Percentiles rank a stretch among this genome's conserved stretches.
These are phyloP conservation scores for Tenthredo livida DNA, from an alignment of 2,888 invertebrate genomes.

Conservation along the genomic window DNA sequence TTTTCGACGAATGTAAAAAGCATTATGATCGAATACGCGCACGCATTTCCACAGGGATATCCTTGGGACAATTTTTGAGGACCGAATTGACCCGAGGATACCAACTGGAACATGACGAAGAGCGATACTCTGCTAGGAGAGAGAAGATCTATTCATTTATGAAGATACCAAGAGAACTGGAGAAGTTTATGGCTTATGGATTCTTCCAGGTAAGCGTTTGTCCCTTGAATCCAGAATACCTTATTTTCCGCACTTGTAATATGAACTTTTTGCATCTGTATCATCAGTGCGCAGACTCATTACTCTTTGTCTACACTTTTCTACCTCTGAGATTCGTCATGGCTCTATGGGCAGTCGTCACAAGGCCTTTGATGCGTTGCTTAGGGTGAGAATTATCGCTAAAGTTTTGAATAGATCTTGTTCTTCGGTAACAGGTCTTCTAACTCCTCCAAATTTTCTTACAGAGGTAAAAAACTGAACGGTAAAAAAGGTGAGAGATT, in stretches of 20 bases:
- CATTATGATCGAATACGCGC: neutral
- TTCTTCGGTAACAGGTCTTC: neutral
- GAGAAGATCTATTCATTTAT: slow-evolving; percentile 98
- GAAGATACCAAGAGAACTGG: slow-evolving; percentile 95
- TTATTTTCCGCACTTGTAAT: neutral
- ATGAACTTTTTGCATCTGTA: slow-evolving; percentile 10
- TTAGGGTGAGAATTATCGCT: slow-evolving; percentile 81
- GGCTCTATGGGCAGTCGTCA: slow-evolving; percentile 90
- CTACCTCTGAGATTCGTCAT: slow-evolving; percentile 94
- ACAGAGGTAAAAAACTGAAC: slow-evolving; percentile 64
- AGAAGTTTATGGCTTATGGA: slow-evolving; percentile 95
- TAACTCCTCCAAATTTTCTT: slow-evolving; percentile 42
- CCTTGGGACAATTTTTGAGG: slow-evolving; percentile 84
- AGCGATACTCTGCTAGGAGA: slow-evolving; percentile 94
- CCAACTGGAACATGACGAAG: slow-evolving; percentile 96
- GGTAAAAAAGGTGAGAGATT: slow-evolving; percentile 80
- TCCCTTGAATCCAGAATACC: neutral
- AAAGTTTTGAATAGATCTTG: neutral
- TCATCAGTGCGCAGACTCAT: slow-evolving; percentile 93
- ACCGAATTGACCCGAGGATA: slow-evolving; percentile 96
- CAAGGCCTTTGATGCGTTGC: slow-evolving; percentile 86
- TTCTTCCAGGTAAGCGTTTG: slow-evolving; percentile 85
- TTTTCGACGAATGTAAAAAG: neutral
- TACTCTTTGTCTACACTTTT: slow-evolving; percentile 98
- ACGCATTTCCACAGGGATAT: slow-evolving; percentile 66